phyloP scores from a whole-genome alignment of 1,140 invertebrate species.

The Heliconius hermathena region DNA sequence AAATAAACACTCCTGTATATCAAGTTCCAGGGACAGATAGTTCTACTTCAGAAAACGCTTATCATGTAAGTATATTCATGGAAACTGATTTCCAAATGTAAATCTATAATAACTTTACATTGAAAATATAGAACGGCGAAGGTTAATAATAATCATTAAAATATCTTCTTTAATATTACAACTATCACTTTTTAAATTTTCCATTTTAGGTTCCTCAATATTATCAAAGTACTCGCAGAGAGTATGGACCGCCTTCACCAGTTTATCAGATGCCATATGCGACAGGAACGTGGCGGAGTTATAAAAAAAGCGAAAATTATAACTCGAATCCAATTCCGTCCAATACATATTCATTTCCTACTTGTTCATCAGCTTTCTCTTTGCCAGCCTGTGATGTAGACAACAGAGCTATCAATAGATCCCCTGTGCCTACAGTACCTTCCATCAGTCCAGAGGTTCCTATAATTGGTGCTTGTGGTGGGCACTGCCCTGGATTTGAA shows the following conservation, averaged over 20 bases:
- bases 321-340: constrained; percentile 43
- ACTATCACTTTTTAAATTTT: not conserved
- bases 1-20: constrained; percentile 65
- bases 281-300: constrained; percentile 59
- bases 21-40: constrained; percentile 75
- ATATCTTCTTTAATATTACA: not conserved
- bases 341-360: constrained; percentile 63
- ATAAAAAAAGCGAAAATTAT: constrained; percentile 60
- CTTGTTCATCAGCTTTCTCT: constrained; percentile 71
- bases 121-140: not conserved
- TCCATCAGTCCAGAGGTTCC: constrained; percentile 74
- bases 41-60: constrained; percentile 75
- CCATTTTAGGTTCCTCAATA: constrained; percentile 69
- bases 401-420: constrained; percentile 47
- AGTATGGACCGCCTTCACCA: constrained; percentile 70
- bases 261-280: constrained; percentile 76
- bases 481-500: constrained; percentile 85
- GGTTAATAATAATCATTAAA: not conserved
- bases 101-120: not conserved
- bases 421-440: constrained; percentile 60
- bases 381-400: constrained; percentile 66
- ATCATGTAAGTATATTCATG: constrained; percentile 57
- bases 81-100: not conserved
- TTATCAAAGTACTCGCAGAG: constrained; percentile 60
- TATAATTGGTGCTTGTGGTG: constrained; percentile 84